Conservation (phyloP, 1,140 invertebrate genomes). For the Drosophila santomea region DNA sequence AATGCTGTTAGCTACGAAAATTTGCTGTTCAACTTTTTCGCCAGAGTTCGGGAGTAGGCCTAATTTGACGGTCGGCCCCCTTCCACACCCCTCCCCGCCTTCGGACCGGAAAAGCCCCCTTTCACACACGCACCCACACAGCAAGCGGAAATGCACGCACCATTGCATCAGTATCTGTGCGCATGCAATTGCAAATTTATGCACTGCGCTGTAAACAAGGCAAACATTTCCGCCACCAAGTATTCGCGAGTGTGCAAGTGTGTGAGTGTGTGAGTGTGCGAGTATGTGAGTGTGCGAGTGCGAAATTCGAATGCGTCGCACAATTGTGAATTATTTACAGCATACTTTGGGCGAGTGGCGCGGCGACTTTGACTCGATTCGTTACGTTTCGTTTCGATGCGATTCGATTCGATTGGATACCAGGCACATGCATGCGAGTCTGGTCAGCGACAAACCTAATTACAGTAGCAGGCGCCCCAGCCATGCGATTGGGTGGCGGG, state of each 20-base stretch:
- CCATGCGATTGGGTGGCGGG: not conserved
- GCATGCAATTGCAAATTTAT: constrained; percentile 81
- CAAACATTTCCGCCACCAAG: constrained; percentile 68
- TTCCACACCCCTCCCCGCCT: not conserved
- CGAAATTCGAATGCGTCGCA: constrained; percentile 57
- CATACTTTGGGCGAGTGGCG: constrained; percentile 60
- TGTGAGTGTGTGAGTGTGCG: constrained; percentile 8
- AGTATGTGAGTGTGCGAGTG: constrained; percentile 11
- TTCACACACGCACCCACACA: not conserved
- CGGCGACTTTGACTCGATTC: constrained; percentile 34
- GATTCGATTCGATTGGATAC: constrained; percentile 3
- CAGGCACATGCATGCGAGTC: constrained; percentile 17
- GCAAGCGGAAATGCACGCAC: constrained; percentile 49
- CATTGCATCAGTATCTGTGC: constrained; percentile 39
- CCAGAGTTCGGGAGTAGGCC: constrained; percentile 34
- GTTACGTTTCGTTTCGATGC: constrained; percentile 5
- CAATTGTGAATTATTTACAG: constrained; percentile 78
- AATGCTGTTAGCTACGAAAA: constrained; percentile 82
- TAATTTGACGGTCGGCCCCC: constrained; percentile 32
- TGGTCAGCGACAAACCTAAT: constrained; percentile 74
- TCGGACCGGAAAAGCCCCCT: not conserved
- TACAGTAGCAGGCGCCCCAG: constrained; percentile 60
- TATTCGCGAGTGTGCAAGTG: constrained; percentile 13
- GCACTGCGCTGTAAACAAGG: constrained; percentile 80
- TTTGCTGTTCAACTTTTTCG: constrained; percentile 68